Percentiles rank a stretch among this genome's conserved stretches.
phyloP scores from a whole-genome alignment of 2,113 vertebrate genomes.

The Amazona vittata region DNA sequence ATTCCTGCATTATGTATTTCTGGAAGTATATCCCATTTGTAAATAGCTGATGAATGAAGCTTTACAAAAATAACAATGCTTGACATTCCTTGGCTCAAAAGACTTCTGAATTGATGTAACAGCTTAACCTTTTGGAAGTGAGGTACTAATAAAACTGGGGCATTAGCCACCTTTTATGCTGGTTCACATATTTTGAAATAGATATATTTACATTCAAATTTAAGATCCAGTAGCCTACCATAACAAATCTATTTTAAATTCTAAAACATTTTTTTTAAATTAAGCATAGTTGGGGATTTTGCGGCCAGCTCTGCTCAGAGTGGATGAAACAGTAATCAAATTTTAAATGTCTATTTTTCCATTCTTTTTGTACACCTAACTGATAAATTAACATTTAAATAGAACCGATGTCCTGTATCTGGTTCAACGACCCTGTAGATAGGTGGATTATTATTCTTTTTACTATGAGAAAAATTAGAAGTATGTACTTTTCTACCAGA shows the following conservation, averaged over 20 bases:
- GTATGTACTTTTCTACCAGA: not conserved
- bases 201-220: not conserved
- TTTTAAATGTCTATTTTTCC: not conserved
- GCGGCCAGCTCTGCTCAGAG: not conserved
- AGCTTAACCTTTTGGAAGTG: not conserved
- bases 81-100: not conserved
- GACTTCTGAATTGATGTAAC: not conserved
- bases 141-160: not conserved
- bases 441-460: not conserved
- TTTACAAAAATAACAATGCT: not conserved
- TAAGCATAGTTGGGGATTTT: not conserved
- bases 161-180: not conserved
- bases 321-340: not conserved
- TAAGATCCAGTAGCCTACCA: not conserved
- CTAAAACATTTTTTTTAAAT: not conserved
- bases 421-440: not conserved
- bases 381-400: constrained; percentile 1
- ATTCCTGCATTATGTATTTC: not conserved
- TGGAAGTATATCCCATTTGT: not conserved
- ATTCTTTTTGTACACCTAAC: not conserved
- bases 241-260: not conserved
- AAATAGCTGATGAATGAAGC: not conserved
- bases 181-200: not conserved
- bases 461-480: not conserved
- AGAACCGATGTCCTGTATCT: not conserved